A percentile compares a stretch with the other conserved stretches of the same genome.
Evolutionary conservation across 2,113 vertebrate genomes (phyloP).

Genomic region (Cryptotis parvus): DNA sequence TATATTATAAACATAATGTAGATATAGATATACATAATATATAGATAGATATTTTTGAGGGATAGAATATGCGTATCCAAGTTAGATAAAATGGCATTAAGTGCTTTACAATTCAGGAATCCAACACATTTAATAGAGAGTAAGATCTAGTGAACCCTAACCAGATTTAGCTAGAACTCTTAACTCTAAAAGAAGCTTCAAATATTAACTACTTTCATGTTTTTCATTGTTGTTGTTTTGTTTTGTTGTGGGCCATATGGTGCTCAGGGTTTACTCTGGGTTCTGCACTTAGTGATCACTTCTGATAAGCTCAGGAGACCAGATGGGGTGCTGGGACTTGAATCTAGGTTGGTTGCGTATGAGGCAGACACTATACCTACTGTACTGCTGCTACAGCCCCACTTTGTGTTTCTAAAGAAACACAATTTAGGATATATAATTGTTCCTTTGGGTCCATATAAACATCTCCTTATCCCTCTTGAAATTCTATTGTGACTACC

Average conservation of each 20-base stretch:
- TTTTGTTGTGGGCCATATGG: too few species aligned
- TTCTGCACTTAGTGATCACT: too few species aligned
- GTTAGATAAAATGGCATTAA: slow-evolving; percentile 26
- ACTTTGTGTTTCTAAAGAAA: not conserved
- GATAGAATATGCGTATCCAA: not conserved
- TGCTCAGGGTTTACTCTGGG: too few species aligned
- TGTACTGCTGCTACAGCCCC: too few species aligned
- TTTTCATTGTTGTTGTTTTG: too few species aligned
- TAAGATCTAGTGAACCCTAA: not conserved
- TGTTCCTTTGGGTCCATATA: not conserved
- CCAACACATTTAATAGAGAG: not conserved
- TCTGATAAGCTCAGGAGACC: too few species aligned
- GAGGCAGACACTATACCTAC: too few species aligned
- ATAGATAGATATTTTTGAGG: slow-evolving; percentile 10
- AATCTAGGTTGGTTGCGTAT: too few species aligned
- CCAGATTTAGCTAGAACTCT: not conserved
- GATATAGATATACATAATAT: too few species aligned
- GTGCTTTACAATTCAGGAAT: not conserved
- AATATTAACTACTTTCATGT: not conserved
- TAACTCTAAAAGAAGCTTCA: not conserved
- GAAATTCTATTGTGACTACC: not conserved
- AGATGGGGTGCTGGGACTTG: too few species aligned
- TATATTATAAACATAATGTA: too few species aligned
- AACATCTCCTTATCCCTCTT: not conserved
- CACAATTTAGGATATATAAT: not conserved